phyloP scores from a whole-genome alignment of 1,140 invertebrate species.

The Leptestheria dahalacensis region DNA sequence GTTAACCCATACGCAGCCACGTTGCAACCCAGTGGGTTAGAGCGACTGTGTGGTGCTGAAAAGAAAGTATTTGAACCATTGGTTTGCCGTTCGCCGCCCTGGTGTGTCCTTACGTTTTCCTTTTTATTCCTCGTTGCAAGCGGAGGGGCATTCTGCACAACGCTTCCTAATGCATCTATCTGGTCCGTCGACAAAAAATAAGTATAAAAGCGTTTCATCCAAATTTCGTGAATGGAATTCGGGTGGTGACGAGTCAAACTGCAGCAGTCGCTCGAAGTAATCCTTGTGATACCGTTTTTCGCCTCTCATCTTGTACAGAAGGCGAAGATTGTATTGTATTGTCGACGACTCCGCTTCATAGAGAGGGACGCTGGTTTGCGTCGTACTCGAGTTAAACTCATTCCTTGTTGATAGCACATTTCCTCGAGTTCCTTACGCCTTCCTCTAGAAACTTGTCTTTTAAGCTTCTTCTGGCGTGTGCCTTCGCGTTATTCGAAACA shows the following conservation, averaged over 20 bases:
- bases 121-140: neutral
- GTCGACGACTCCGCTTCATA: too few species aligned
- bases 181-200: neutral
- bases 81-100: neutral
- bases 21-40: neutral
- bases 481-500: too few species aligned
- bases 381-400: neutral
- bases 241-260: neutral
- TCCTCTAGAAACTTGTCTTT: too few species aligned
- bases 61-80: neutral
- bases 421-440: too few species aligned
- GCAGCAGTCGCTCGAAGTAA: neutral
- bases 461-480: too few species aligned
- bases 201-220: neutral
- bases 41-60: neutral
- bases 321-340: neutral
- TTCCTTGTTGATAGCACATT: neutral
- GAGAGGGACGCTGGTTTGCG: neutral
- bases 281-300: too few species aligned
- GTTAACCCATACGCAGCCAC: neutral
- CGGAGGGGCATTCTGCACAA: neutral
- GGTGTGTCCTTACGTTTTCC: neutral
- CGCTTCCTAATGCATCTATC: neutral
- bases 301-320: too few species aligned
- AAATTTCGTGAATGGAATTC: neutral